phyloP scores from a whole-genome alignment of 2,113 vertebrate genomes.

The Scophthalmus maximus region DNA sequence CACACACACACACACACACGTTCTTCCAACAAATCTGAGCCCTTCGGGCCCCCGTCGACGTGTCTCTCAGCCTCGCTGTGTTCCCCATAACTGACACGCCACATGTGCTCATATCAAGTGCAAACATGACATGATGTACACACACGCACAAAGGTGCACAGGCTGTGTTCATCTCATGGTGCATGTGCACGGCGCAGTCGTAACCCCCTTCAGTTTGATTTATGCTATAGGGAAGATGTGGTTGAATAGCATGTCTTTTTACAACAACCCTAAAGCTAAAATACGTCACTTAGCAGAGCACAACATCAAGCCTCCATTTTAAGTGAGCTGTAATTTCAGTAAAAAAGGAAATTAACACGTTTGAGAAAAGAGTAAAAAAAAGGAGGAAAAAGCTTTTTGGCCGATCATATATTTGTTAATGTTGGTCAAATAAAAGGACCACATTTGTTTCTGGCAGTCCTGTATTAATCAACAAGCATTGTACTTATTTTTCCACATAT shows the following conservation, averaged over 20 bases:
- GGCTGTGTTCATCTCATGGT: conserved; percentile 19
- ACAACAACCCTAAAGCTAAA: background rate
- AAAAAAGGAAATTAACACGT: background rate
- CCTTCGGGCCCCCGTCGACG: conserved; percentile 43
- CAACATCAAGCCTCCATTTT: background rate
- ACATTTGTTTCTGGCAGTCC: background rate
- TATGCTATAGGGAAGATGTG: conserved; percentile 16
- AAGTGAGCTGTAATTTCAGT: background rate
- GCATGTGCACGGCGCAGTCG: conserved; percentile 7
- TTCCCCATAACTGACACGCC: conserved; percentile 66
- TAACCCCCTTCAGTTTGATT: conserved; percentile 9
- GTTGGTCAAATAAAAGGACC: background rate
- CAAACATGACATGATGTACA: conserved; percentile 53
- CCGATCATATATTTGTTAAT: too few relatives aligned
- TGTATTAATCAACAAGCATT: conserved; percentile 48
- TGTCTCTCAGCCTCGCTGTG: conserved; percentile 58
- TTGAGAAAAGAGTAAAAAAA: background rate
- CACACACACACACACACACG: conserved; percentile 18
- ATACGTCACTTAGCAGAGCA: conserved; percentile 8
- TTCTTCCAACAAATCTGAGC: conserved; percentile 59
- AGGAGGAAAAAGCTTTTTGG: too few relatives aligned
- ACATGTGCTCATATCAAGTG: conserved; percentile 72
- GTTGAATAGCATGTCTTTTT: conserved; percentile 7
- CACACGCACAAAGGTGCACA: conserved; percentile 23
- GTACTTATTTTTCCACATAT: conserved; percentile 36